Evolutionary conservation across 2,797 vertebrate genomes (phyloP), one percentile per base, ranked within the genome.

Genomic region (Microhierax caerulescens): DNA sequence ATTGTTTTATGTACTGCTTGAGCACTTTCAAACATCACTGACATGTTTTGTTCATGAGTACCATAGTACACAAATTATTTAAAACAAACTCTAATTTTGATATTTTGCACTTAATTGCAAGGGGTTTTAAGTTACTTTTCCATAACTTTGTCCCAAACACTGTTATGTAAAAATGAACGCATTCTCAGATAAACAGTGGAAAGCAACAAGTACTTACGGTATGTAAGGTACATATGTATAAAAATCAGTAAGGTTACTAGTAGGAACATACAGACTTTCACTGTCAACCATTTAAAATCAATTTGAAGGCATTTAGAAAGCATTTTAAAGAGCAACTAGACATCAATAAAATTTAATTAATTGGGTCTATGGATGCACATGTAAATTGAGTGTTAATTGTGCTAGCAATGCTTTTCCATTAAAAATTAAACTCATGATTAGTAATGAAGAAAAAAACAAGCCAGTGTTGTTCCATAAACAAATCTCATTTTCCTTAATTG

Each of bases 331-430:
- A 98, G 97, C 98, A 98, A 96, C 97, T 95, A 98, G 97, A 95
- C 98, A 97, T 98, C 98, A 98, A 98, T 98, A 98, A 98, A 98
- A 98, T 98, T 96, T 98, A 98, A 98, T 98, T 98, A 98, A 98
- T 98, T 98, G 75, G 97, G 96, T 98, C 97, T 98, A 98, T 97
- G 97, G 97, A 98, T 98, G 97, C 97, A 97, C 97, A 98, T 98
- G 98, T 98, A 98, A 98, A 98, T 98, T 98, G 98, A 97, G 98
- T 98, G 97, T 97, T 98, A 98, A 98, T 98, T 98, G 98, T 95
- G 94, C 97, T 95, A 98, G 98, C 97, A 97, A 98, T 98, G 97
- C 93, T 98, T 97, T 98, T 97, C 98, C 97, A 98, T 98, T 98
- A 98, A 98, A 98, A 98, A 98, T 98, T 98, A 98, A 98, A 97